Evolutionary conservation across 1,140 invertebrate species (phyloP).

Genomic region (Holotrichia oblita): DNA sequence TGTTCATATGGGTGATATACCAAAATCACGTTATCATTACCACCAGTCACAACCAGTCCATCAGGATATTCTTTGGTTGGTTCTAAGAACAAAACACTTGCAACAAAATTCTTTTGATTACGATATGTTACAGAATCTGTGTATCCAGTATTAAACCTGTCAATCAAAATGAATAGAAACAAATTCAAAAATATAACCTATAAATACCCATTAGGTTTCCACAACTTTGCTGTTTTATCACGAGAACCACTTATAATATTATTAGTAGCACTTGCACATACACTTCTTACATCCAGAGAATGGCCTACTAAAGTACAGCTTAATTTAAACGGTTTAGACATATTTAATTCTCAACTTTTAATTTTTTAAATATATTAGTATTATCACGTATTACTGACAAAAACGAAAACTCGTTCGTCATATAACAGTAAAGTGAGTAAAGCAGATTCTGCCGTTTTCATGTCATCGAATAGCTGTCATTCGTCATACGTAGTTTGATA

Average conservation of each 20-base stretch:
- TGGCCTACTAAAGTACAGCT: constrained; percentile 81
- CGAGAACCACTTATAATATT: constrained; percentile 85
- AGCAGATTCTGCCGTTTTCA: no score
- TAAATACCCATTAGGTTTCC: constrained; percentile 79
- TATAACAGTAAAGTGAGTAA: no score
- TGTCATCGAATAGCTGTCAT: no score
- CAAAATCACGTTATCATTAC: constrained; percentile 86
- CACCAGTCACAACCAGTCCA: constrained; percentile 87
- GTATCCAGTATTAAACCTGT: constrained; percentile 53
- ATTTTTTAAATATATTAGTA: background rate
- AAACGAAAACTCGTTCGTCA: background rate
- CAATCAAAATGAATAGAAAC: constrained; percentile 42
- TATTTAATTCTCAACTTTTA: constrained; percentile 45
- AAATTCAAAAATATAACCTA: constrained; percentile 41
- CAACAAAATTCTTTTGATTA: constrained; percentile 89
- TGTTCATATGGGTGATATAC: constrained; percentile 74
- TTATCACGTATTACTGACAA: background rate
- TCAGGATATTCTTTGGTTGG: constrained; percentile 74
- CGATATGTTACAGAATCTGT: constrained; percentile 73
- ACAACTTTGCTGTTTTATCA: constrained; percentile 86
- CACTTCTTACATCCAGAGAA: constrained; percentile 82
- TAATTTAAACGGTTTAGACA: constrained; percentile 68
- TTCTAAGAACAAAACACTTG: constrained; percentile 78
- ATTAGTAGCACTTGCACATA: constrained; percentile 73
- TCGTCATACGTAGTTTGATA: no score